Percentiles rank a stretch among this genome's conserved stretches.
These are phyloP conservation scores for Papilio xuthus DNA, from an alignment of 1,140 invertebrate species.

Conservation along the genomic window DNA sequence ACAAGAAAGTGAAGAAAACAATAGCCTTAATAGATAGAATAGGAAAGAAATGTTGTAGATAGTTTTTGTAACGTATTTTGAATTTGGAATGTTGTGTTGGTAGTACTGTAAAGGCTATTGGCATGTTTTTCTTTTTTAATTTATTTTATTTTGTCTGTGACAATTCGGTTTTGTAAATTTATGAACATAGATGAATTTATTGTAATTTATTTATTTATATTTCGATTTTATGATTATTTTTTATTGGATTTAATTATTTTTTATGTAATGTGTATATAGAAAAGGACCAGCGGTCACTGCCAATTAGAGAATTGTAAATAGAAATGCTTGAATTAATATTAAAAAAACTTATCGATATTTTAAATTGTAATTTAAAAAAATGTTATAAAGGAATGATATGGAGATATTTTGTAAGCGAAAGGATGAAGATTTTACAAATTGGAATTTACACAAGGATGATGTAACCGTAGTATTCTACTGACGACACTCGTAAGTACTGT, in stretches of 20 bases:
- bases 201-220: conserved; percentile 30
- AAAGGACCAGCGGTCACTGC: conserved; percentile 66
- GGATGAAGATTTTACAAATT: not conserved
- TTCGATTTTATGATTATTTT: conserved; percentile 9
- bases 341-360: conserved; percentile 24
- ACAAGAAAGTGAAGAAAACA: not conserved
- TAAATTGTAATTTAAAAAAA: conserved; percentile 10
- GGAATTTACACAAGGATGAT: not conserved
- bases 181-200: not conserved
- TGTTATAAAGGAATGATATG: not conserved
- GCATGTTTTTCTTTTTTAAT: not conserved
- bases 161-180: conserved; percentile 15
- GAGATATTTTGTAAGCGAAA: not conserved
- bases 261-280: conserved; percentile 51
- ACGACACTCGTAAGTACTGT: too few relatives aligned
- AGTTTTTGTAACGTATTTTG: conserved; percentile 1
- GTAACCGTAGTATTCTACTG: too few relatives aligned
- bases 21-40: not conserved
- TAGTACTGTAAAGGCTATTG: not conserved
- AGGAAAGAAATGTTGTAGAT: not conserved
- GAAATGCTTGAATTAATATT: conserved; percentile 31
- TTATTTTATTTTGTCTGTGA: conserved; percentile 13
- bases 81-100: conserved; percentile 12
- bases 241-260: conserved; percentile 14
- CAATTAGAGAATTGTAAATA: conserved; percentile 57